A percentile compares a stretch with the other conserved stretches of the same genome.
Conservation (phyloP, 64 coral and sea anemone genomes). For the Hydrozoanthus tunicans region DNA sequence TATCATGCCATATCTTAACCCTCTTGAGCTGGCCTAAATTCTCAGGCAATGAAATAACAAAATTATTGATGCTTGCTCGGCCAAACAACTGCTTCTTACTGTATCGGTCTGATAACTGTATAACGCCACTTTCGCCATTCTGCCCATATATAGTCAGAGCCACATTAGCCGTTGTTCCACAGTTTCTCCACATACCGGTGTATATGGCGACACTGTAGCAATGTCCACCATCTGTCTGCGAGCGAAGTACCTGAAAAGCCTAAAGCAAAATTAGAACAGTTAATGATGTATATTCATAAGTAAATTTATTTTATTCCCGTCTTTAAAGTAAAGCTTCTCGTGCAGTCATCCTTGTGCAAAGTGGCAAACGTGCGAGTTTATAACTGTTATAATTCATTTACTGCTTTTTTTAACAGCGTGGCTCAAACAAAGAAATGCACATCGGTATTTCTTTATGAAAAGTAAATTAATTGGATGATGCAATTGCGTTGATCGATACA, state of each 20-base stretch:
- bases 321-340: too few relatives aligned
- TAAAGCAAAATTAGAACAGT: constrained; percentile 1
- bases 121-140: constrained; percentile 61
- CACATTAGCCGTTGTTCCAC: constrained; percentile 80
- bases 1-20: constrained; percentile 90
- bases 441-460: too few relatives aligned
- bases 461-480: too few relatives aligned
- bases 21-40: constrained; percentile 47
- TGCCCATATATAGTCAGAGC: constrained; percentile 74
- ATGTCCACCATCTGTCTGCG: constrained; percentile 45
- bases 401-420: too few relatives aligned
- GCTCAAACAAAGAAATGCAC: too few relatives aligned
- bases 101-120: constrained; percentile 70
- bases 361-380: too few relatives aligned
- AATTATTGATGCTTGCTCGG: constrained; percentile 83
- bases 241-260: constrained; percentile 77
- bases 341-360: too few relatives aligned
- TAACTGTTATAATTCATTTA: too few relatives aligned
- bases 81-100: constrained; percentile 78
- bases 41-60: constrained; percentile 69
- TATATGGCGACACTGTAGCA: constrained; percentile 72
- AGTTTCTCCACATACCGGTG: constrained; percentile 89
- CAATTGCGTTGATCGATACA: too few relatives aligned
- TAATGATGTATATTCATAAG: background rate
- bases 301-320: background rate